A percentile compares a stretch with the other conserved stretches of the same genome.
phyloP scores from a whole-genome alignment of 2,888 invertebrate species.

The Endotricha flammealis region DNA sequence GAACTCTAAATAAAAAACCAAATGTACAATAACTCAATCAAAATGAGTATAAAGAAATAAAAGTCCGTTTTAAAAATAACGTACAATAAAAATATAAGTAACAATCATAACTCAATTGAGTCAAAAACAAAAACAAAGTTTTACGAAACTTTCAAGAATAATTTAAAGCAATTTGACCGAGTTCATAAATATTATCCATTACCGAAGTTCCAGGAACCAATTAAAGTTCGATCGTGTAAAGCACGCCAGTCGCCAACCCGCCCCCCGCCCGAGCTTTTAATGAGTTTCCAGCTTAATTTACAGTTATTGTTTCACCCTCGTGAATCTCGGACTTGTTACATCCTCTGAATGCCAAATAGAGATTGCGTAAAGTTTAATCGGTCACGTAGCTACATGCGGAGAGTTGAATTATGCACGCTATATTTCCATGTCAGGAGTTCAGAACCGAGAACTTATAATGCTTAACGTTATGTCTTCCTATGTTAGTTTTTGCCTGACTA shows the following conservation, averaged over 20 bases:
- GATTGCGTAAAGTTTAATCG: constrained; percentile 34
- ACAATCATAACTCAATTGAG: background rate
- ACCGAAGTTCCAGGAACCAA: constrained; percentile 41
- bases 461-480: too few species aligned
- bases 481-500: too few species aligned
- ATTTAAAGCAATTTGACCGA: constrained; percentile 17
- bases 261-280: constrained; percentile 48
- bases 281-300: constrained; percentile 71
- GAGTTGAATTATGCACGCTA: constrained; percentile 25
- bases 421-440: too few species aligned
- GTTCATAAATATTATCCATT: constrained; percentile 28
- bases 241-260: constrained; percentile 37
- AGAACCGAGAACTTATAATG: too few species aligned
- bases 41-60: too few species aligned
- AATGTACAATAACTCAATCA: too few species aligned
- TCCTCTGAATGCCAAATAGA: constrained; percentile 43
- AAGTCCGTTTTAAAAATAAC: too few species aligned
- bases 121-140: constrained; percentile 5
- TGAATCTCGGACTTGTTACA: constrained; percentile 44
- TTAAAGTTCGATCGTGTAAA: constrained; percentile 61
- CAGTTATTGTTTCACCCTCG: constrained; percentile 68
- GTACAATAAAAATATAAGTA: too few species aligned
- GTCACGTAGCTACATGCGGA: constrained; percentile 32
- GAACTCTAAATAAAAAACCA: too few species aligned
- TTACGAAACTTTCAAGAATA: constrained; percentile 10